Evolutionary conservation across 2,113 vertebrate species (phyloP).

Genomic region (Podiceps cristatus): DNA sequence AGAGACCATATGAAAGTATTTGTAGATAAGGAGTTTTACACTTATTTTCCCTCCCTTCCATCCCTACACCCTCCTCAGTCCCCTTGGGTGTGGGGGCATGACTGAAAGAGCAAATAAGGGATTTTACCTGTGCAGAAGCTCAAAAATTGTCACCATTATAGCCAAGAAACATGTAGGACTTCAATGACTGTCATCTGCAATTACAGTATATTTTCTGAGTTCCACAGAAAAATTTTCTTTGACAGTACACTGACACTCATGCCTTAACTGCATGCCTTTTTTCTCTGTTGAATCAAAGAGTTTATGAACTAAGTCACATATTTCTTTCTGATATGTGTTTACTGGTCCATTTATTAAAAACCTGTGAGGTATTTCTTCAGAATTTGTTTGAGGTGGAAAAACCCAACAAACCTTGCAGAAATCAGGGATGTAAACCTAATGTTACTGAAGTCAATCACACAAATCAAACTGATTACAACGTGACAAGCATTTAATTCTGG

Average conservation of each 20-base stretch:
- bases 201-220: background rate
- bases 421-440: background rate
- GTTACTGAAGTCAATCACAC: background rate
- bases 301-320: background rate
- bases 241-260: background rate
- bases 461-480: background rate
- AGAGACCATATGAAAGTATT: background rate
- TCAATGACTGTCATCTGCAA: background rate
- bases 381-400: background rate
- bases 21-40: background rate
- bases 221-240: background rate
- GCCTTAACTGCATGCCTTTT: background rate
- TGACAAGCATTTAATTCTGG: background rate
- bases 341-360: conserved; percentile 26
- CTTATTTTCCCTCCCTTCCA: no score
- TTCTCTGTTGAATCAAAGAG: background rate
- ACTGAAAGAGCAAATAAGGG: background rate
- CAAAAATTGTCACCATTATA: background rate
- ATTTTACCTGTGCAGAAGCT: background rate
- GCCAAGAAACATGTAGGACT: background rate
- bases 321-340: background rate
- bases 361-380: background rate
- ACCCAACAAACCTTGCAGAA: background rate
- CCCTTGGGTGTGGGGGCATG: background rate
- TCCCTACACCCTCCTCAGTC: background rate